These are phyloP conservation scores for Agelas oroides DNA, from an alignment of 37 sponge, comb jelly and placozoan species.

Conservation along the genomic window DNA sequence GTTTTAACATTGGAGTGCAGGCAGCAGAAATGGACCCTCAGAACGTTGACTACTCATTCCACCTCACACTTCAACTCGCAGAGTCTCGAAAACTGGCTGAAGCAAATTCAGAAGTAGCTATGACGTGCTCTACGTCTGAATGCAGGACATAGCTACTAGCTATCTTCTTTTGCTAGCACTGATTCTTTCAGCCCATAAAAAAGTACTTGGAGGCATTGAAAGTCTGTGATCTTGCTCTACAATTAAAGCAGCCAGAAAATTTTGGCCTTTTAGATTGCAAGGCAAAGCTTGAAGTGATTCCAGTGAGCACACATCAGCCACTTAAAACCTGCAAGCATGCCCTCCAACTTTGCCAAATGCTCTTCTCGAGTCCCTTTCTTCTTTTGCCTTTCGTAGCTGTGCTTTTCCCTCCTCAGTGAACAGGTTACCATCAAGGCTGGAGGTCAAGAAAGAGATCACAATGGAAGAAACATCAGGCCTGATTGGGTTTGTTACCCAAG, in stretches of 20 bases:
- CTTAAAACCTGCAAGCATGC: slow-evolving; percentile 63
- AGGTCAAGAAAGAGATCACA: no score
- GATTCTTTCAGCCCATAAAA: slow-evolving; percentile 56
- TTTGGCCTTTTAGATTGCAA: slow-evolving; percentile 61
- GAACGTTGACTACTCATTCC: slow-evolving; percentile 54
- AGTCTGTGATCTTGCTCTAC: slow-evolving; percentile 61
- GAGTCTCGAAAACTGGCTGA: slow-evolving; percentile 42
- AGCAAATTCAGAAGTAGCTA: slow-evolving; percentile 55
- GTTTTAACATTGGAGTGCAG: no score
- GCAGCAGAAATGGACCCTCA: slow-evolving; percentile 41
- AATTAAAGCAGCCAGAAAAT: slow-evolving; percentile 66
- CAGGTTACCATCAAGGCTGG: no score
- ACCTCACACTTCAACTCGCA: slow-evolving; percentile 47
- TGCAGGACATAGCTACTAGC: slow-evolving; percentile 47
- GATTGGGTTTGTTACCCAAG: slow-evolving; percentile 50
- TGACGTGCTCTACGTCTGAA: slow-evolving; percentile 44
- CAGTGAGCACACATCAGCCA: slow-evolving; percentile 31
- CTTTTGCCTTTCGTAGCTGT: no score
- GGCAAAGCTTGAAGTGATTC: slow-evolving; percentile 41
- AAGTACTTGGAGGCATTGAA: slow-evolving; percentile 55
- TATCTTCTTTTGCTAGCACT: slow-evolving; percentile 65
- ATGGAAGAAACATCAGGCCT: slow-evolving; percentile 29
- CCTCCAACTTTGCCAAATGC: slow-evolving; percentile 51
- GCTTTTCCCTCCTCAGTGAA: no score
- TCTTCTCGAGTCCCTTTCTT: no score